Base-by-base conservation (phyloP, 2,888 invertebrate species). In the Dynastes grantii region DNA sequence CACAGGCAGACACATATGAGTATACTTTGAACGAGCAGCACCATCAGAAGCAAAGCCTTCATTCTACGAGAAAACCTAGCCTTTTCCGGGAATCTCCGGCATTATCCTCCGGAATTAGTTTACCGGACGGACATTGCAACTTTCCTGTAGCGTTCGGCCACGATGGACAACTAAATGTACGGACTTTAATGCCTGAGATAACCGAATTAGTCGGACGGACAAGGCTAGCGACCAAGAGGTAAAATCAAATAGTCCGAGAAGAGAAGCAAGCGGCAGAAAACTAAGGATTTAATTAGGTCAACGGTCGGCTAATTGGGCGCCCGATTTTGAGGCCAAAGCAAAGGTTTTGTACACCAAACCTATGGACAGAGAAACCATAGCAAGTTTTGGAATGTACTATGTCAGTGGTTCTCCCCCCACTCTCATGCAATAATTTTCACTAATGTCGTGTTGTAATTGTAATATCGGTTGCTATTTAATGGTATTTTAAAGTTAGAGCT, bases 221-320 rank as follows among this genome's bases (percentile, higher is more conserved):
- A 29, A 63, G 11, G 63, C 8, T 8, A 45, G 55, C 22, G 45
- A 40, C 65, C 40, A 37, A 37, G 40, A 67, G n/a, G 65, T 67
- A 67, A 67, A 67, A 67, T 45, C 65, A 45, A 67, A 67, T 67
- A 67, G 55, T 67, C 65, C 65, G 65, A 45, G 65, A 58, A 11
- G 45, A 45, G 45, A 2, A 11, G 8, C 45, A 32, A 67, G 45
- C 65, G 65, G 11, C 65, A 67, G 65, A 67, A 67, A 67, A 67
- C 65, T 67, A 22, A 45, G 45, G 40, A 67, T 67, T 67, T 67
- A 67, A 67, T 67, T 67, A 45, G 65, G 65, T 67, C 45, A 40
- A 40, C 40, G 65, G 65, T 27, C 40, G 40, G 45, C 49, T n/a
- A 67, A 67, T 67, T 67, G 45, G 22, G 40, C 65, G 65, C 16